Conservation (phyloP, 2,888 invertebrate species). For the Ormyrus rosae region DNA sequence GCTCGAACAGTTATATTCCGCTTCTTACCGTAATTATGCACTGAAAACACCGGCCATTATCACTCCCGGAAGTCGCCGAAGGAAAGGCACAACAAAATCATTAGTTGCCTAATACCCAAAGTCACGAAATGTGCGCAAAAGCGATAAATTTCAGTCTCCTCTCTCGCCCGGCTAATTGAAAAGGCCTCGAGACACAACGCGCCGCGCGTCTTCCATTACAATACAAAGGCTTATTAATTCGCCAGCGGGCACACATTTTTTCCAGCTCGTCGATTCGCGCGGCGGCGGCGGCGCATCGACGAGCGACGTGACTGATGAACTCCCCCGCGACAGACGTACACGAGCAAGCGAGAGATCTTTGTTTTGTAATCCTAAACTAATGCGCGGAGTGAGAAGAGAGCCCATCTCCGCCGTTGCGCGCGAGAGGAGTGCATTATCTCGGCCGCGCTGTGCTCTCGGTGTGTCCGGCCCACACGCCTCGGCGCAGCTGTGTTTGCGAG, state of each 20-base stretch:
- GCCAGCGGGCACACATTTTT: not conserved
- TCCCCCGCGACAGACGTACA: not conserved
- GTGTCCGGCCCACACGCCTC: not conserved
- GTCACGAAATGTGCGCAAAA: not conserved
- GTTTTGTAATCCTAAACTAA: constrained; percentile 49
- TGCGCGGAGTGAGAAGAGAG: not conserved
- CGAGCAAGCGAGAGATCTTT: constrained; percentile 6
- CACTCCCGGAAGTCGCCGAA: not conserved
- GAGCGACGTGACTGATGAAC: constrained; percentile 32
- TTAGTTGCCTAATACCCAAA: not conserved
- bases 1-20: too few species aligned
- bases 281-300: constrained; percentile 7
- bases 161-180: constrained; percentile 30
- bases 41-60: too few species aligned
- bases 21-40: too few species aligned
- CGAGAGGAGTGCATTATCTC: not conserved
- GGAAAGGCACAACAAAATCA: not conserved
- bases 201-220: constrained; percentile 15
- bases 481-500: constrained; percentile 7
- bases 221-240: constrained; percentile 46
- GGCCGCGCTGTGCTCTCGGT: not conserved
- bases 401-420: not conserved
- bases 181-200: not conserved
- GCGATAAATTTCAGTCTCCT: constrained; percentile 22
- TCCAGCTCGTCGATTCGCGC: not conserved